These are phyloP conservation scores for Himalopsyche phryganea DNA, from an alignment of 1,140 invertebrate species.

Conservation along the genomic window DNA sequence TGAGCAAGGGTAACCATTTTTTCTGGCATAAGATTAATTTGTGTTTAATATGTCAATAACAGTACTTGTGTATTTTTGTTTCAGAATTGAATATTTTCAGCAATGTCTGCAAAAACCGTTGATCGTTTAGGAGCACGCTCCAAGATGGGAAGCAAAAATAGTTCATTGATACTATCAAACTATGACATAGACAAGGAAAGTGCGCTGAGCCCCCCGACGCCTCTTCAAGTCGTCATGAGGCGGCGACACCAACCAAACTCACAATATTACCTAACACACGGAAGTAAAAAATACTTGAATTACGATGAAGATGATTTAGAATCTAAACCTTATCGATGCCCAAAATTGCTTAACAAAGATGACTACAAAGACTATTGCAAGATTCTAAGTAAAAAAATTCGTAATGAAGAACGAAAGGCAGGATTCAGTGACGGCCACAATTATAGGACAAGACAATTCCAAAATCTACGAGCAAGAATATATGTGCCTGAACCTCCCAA, in stretches of 20 bases:
- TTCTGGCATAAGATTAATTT: no score
- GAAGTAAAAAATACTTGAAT: neutral
- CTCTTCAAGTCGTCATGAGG: constrained; percentile 23
- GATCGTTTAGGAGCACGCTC: no score
- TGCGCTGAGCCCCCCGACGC: neutral
- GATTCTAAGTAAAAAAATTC: neutral
- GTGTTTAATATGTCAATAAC: neutral
- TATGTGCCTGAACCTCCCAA: constrained; percentile 34
- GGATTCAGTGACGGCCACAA: constrained; percentile 9
- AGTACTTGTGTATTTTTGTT: neutral
- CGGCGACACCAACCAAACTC: constrained; percentile 18
- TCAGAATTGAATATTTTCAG: constrained; percentile 6
- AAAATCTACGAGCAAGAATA: constrained; percentile 44
- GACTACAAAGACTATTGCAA: constrained; percentile 10
- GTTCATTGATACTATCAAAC: no score
- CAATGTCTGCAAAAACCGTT: neutral
- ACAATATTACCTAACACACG: constrained; percentile 28
- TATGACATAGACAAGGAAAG: no score
- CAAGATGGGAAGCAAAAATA: no score
- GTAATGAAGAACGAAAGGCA: constrained; percentile 1
- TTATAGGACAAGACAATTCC: constrained; percentile 18
- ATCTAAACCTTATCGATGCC: constrained; percentile 6
- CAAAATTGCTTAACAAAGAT: constrained; percentile 16
- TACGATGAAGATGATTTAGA: constrained; percentile 14
- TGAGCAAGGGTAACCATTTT: no score